phyloP scores from a whole-genome alignment of 2,113 vertebrate species.

The Nansenia antarctica region DNA sequence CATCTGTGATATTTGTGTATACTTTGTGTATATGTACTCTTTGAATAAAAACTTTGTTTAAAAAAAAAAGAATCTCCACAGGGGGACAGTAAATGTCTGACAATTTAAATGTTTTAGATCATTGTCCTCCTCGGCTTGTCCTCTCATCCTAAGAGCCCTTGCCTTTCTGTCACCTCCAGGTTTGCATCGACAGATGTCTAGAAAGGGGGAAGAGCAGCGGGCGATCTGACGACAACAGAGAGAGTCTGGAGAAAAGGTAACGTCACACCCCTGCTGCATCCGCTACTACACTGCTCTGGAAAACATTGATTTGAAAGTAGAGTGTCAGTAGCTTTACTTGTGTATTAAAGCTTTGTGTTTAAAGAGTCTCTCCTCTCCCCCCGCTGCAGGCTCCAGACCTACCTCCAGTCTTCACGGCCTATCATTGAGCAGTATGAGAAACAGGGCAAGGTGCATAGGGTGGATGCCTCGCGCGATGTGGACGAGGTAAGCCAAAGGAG shows the following conservation, averaged over 20 bases:
- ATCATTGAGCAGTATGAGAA: constrained; percentile 90
- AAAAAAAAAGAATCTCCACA: too few species aligned
- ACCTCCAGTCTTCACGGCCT: constrained; percentile 90
- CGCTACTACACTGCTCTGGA: not conserved
- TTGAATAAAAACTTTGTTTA: too few species aligned
- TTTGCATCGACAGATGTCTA: constrained; percentile 89
- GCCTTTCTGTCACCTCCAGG: constrained; percentile 68
- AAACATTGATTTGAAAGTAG: not conserved
- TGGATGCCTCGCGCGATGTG: constrained; percentile 89
- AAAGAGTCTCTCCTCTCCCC: constrained; percentile 30
- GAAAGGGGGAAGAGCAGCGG: constrained; percentile 95
- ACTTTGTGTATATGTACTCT: too few species aligned
- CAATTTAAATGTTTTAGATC: too few species aligned
- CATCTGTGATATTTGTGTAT: too few species aligned
- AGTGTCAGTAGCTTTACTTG: constrained; percentile 18
- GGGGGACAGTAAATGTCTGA: too few species aligned
- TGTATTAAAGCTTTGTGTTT: constrained; percentile 50
- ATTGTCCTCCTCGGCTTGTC: too few species aligned
- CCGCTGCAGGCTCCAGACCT: constrained; percentile 89
- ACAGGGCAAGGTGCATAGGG: constrained; percentile 88
- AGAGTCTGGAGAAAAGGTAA: constrained; percentile 94
- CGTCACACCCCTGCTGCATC: too few species aligned
- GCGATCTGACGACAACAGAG: constrained; percentile 93
- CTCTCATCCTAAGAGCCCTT: not conserved
- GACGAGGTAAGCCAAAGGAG: constrained; percentile 80